Conservation (phyloP, 2,113 vertebrate species). For the Excalfactoria chinensis region DNA sequence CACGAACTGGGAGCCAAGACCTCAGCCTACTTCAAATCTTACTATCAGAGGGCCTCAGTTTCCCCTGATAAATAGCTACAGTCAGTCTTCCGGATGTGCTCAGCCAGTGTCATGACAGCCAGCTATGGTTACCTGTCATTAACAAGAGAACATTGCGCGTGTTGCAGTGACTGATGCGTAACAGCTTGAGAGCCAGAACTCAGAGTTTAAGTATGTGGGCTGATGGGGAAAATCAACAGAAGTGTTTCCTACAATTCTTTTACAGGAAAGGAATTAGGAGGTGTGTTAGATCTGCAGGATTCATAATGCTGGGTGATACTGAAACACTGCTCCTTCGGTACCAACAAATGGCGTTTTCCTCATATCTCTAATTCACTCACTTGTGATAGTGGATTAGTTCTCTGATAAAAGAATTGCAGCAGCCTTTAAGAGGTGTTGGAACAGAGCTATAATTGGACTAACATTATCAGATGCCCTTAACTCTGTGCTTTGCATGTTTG, state of each 20-base stretch:
- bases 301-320: background rate
- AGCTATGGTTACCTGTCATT: background rate
- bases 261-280: background rate
- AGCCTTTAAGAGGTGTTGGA: background rate
- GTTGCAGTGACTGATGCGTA: background rate
- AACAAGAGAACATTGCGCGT: fast-evolving
- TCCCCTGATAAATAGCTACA: background rate
- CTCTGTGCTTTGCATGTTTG: background rate
- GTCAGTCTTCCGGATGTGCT: background rate
- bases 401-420: background rate
- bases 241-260: background rate
- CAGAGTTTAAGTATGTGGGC: background rate
- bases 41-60: background rate
- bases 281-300: fast-evolving
- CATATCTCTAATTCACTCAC: background rate
- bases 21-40: background rate
- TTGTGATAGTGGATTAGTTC: background rate
- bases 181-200: background rate
- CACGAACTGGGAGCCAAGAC: background rate
- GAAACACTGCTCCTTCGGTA: background rate
- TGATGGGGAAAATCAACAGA: background rate
- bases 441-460: background rate
- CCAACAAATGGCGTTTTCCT: background rate
- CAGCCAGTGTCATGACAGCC: too few relatives aligned
- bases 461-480: background rate